Evolutionary conservation across 1,140 invertebrate genomes (phyloP), one percentile per base, ranked within the genome.

Genomic region (Drosophila pectinifera): DNA sequence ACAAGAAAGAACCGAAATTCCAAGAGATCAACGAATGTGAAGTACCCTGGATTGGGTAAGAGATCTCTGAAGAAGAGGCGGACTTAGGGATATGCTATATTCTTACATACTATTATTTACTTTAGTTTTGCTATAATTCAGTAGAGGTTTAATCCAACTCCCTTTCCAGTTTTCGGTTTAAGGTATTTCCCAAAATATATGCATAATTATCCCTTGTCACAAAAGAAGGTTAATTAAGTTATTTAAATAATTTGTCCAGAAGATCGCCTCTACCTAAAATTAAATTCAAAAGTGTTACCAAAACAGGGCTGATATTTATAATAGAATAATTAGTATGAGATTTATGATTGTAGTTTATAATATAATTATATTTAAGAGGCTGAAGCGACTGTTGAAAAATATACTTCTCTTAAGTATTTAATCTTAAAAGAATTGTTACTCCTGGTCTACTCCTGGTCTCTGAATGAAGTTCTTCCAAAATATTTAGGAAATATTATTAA

Each of bases 1-100:
- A 77, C 75, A 89, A 74, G 54, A 72, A 68, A 57, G 38, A n/a
- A 16, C n/a, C 34, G 0, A 34, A 34, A 14, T 22, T 41, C 38
- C 4, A 7, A 16, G 1, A 18, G 2, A 5, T 16, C 11, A 22
- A 22, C 67, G 81, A 62, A 61, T 45, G 13, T 28, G 16, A 22
- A 38, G 39, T 76, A 80, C 75, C 28, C 75, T 78, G 6, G 26
- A 28, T 13, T 26, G 20, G 10, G 31, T 24, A 4, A 3, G 10
- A 28, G 13, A 31, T n/a, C 1, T 7, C 4, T 10, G 26, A 42
- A 16, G 7, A 36, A n/a, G 22, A 22, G 22, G 22, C 4, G 20
- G 20, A 3, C 6, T 8, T 2, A 4, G 5, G 14, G 20, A 22
- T 48, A 46, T 16, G 14, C 6, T 46, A 24, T 5, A 24, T n/a